These are phyloP conservation scores for Holothuria glaberrima DNA, from an alignment of 35 echinoderm and acorn worm genomes.

Conservation along the genomic window DNA sequence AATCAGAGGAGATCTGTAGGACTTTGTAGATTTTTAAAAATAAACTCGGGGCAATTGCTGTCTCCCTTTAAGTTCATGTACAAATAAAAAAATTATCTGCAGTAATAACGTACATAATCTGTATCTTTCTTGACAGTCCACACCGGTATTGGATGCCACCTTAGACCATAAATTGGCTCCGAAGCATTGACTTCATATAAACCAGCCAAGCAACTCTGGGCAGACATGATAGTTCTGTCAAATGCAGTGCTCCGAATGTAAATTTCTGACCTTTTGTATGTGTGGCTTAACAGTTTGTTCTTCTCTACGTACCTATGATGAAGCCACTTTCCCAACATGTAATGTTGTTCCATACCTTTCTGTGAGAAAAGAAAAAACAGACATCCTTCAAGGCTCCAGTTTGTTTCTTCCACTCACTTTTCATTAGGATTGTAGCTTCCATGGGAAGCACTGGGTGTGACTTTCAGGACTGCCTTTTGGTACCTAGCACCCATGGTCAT, in stretches of 20 bases:
- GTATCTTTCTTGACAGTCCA: neutral
- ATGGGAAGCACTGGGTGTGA: too few species aligned
- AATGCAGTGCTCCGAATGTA: slow-evolving; percentile 69
- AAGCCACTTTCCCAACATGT: slow-evolving; percentile 75
- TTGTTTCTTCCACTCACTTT: too few species aligned
- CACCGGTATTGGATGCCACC: slow-evolving; percentile 41
- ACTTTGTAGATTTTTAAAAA: too few species aligned
- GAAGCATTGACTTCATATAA: slow-evolving; percentile 41
- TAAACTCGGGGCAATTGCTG: too few species aligned
- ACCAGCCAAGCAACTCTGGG: slow-evolving; percentile 77
- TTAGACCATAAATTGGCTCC: neutral
- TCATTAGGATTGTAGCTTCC: too few species aligned
- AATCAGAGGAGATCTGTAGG: too few species aligned
- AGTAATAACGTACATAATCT: slow-evolving; percentile 52
- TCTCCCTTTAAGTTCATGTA: too few species aligned
- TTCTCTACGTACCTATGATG: slow-evolving; percentile 52
- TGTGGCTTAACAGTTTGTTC: slow-evolving; percentile 41
- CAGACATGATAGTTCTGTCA: slow-evolving; percentile 94
- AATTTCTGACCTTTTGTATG: slow-evolving; percentile 73
- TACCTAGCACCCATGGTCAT: too few species aligned
- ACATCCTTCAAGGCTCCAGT: neutral
- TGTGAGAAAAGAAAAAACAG: slow-evolving; percentile 3
- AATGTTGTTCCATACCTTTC: slow-evolving; percentile 88
- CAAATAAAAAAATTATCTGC: too few species aligned
- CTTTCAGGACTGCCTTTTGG: too few species aligned